These are phyloP conservation scores for Microctonus brassicae DNA, from an alignment of 2,888 invertebrate species.

Conservation along the genomic window DNA sequence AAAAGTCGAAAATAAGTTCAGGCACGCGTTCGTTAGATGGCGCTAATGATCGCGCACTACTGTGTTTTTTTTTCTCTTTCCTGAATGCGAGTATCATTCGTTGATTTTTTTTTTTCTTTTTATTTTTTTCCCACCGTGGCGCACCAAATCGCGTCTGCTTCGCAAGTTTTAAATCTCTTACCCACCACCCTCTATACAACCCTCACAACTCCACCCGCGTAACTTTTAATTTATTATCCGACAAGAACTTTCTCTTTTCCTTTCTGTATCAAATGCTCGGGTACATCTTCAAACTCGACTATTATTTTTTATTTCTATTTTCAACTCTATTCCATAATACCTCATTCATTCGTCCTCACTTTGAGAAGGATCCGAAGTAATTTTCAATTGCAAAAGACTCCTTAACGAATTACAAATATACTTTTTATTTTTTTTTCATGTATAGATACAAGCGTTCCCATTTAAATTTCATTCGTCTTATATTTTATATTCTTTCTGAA, in stretches of 20 bases:
- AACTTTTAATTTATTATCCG: constrained; percentile 12
- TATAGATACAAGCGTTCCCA: no score
- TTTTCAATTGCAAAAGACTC: constrained; percentile 11
- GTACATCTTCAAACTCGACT: background rate
- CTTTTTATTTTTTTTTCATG: background rate
- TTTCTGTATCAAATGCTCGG: background rate
- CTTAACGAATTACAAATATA: background rate
- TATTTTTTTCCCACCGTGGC: background rate
- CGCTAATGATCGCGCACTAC: background rate
- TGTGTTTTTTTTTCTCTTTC: background rate
- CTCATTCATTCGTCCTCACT: background rate
- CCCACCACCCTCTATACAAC: background rate
- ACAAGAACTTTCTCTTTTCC: background rate
- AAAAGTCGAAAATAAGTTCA: background rate
- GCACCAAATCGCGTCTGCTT: background rate
- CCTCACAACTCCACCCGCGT: background rate
- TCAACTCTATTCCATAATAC: background rate
- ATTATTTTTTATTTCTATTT: background rate
- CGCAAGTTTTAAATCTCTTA: background rate
- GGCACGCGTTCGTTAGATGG: background rate
- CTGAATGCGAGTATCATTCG: no score
- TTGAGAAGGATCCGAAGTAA: background rate
- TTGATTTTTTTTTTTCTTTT: background rate
- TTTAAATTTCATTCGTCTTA: background rate
- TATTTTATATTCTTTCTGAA: no score